Percentiles rank a stretch among this genome's conserved stretches.
Evolutionary conservation across 2,888 invertebrate species (phyloP).

Genomic region (Merodon equestris): DNA sequence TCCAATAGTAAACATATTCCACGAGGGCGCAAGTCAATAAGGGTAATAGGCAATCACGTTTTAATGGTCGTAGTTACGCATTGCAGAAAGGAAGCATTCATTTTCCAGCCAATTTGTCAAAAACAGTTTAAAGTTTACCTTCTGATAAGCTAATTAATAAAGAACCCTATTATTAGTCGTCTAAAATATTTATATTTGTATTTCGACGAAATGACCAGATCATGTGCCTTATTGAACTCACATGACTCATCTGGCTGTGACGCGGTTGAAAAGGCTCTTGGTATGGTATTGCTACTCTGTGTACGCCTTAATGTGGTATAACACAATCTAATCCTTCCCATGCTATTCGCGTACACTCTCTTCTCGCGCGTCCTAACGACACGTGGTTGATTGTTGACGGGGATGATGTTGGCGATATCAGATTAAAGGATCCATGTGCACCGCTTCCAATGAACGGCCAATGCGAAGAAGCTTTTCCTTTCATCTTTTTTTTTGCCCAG

Average conservation of each 20-base stretch:
- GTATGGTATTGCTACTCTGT: too few relatives aligned
- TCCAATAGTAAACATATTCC: too few relatives aligned
- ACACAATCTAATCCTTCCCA: constrained; percentile 26
- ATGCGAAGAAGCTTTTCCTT: constrained; percentile 10
- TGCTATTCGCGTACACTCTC: too few relatives aligned
- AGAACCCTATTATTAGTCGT: constrained; percentile 30
- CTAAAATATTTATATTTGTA: constrained; percentile 28
- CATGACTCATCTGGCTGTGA: constrained; percentile 50
- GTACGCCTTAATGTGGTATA: constrained; percentile 22
- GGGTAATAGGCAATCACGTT: too few relatives aligned
- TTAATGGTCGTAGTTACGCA: too few relatives aligned
- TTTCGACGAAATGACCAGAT: constrained; percentile 3
- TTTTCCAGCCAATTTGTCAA: too few relatives aligned
- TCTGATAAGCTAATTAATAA: constrained; percentile 46
- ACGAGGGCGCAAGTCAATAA: too few relatives aligned
- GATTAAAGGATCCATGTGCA: constrained; percentile 19
- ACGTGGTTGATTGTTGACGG: background rate
- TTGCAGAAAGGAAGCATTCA: too few relatives aligned
- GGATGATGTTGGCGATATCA: constrained; percentile 13
- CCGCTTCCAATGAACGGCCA: constrained; percentile 28
- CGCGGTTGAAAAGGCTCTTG: background rate
- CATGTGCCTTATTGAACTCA: constrained; percentile 59
- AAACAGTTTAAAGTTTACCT: background rate
- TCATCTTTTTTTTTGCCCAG: background rate
- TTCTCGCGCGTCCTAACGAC: constrained; percentile 7